Conservation (phyloP, 2,888 invertebrate genomes). For the Anagyrus pseudococci region DNA sequence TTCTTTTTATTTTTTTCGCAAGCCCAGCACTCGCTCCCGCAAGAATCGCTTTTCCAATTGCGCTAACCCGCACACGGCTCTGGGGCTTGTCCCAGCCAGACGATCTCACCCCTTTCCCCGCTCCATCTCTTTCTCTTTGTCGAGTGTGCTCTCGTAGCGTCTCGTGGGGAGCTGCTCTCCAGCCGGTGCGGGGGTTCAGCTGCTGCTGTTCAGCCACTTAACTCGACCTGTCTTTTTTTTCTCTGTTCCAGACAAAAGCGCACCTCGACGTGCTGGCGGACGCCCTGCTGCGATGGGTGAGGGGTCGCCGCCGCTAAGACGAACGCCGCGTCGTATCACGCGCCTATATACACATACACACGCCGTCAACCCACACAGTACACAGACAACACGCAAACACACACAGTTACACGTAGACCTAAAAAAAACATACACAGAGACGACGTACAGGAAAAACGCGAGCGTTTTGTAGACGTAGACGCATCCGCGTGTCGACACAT, state of each 20-base stretch:
- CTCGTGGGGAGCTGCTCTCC: too few relatives aligned
- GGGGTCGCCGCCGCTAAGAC: conserved; percentile 78
- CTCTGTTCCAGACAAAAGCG: conserved; percentile 85
- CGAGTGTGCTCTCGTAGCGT: too few relatives aligned
- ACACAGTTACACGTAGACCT: background rate
- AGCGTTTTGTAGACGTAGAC: too few relatives aligned
- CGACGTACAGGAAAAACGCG: conserved; percentile 2
- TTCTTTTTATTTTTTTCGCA: background rate
- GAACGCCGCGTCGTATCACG: background rate
- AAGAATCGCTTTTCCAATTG: background rate
- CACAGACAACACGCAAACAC: conserved; percentile 9
- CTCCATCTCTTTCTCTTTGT: too few relatives aligned
- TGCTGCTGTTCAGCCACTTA: too few relatives aligned
- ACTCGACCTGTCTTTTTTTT: conserved; percentile 1
- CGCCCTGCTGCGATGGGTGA: conserved; percentile 91
- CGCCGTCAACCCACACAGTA: background rate
- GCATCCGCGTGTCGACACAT: too few relatives aligned
- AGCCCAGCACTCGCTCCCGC: background rate
- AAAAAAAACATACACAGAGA: background rate
- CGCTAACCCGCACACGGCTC: background rate
- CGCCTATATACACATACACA: conserved; percentile 13
- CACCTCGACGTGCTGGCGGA: conserved; percentile 94
- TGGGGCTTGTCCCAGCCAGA: too few relatives aligned
- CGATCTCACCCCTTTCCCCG: too few relatives aligned
- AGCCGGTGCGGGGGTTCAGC: too few relatives aligned